Evolutionary conservation across 2,797 vertebrate genomes (phyloP).

Genomic region (Artibeus jamaicensis): DNA sequence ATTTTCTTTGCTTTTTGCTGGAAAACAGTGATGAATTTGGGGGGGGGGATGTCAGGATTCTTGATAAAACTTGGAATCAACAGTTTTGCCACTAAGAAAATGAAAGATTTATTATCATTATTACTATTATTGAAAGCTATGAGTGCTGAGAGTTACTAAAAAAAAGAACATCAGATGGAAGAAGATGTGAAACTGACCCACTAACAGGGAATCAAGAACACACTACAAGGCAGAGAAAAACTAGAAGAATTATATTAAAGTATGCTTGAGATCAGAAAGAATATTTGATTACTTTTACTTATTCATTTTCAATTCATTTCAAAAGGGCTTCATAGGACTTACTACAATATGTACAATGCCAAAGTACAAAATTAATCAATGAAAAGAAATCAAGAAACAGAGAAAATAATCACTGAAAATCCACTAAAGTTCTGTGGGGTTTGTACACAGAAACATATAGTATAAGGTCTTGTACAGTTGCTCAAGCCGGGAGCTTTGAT

Average conservation of each 20-base stretch:
- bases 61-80: not conserved
- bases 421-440: not conserved
- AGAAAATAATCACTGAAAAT: conserved; percentile 45
- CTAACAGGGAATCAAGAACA: not conserved
- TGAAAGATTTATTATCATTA: not conserved
- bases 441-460: not conserved
- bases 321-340: conserved; percentile 20
- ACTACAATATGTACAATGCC: conserved; percentile 41
- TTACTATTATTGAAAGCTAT: not conserved
- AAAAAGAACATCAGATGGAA: not conserved
- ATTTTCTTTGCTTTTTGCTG: not conserved
- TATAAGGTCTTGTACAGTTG: not conserved
- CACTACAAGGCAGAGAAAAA: not conserved
- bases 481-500: not conserved
- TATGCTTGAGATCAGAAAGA: not conserved
- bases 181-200: not conserved
- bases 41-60: not conserved
- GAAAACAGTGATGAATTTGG: not conserved
- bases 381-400: conserved; percentile 47
- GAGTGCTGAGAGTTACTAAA: not conserved
- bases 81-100: not conserved
- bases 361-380: conserved; percentile 33
- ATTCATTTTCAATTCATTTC: conserved; percentile 56
- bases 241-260: not conserved
- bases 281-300: conserved; percentile 39